Evolutionary conservation across 1,140 invertebrate species (phyloP), one percentile per base, ranked within the genome.

Genomic region (Frieseomelitta varia): DNA sequence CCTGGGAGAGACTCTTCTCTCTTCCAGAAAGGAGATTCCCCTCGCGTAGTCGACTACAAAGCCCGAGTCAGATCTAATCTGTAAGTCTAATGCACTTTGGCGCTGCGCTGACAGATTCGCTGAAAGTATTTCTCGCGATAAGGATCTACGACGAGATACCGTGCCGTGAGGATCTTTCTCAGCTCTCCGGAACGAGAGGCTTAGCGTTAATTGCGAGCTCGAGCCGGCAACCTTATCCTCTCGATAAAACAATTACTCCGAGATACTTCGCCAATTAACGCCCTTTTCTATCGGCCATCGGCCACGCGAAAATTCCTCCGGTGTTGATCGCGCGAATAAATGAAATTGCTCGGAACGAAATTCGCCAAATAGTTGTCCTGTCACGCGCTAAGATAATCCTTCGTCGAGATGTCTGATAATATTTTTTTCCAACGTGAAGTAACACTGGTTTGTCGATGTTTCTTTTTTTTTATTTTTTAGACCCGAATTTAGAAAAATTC

Each of bases 1-100:
- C 11, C 17, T 39, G 39, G 15, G 17, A 4, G 30, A 21, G n/a
- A 51, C 63, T 67, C 78, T 77, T 75, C 63, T 27, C 61, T 27
- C 61, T n/a, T n/a, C 6, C 56, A 27, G 67, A 58, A 58, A 77
- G 51, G 53, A 72, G 56, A 30, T 27, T 30, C 8, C 15, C 24
- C 34, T 51, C 55, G 39, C 39, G 39, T 47, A 47, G 39, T 47
- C 39, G 39, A 47, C 39, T 47, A 47, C 39, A 8, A 27, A 17
- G 8, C 74, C 61, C 17, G 56, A 81, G 10, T 21, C 63, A 63
- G 61, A 80, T 86, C 75, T 83, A 82, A 83, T 88, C 76, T 78
- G 76, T 67, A 58, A 85, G 74, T 75, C 61, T 85, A 85, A 87
- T 82, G 83, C 75, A 73, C 53, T 71, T 81, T 72, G 68, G 74